These are phyloP conservation scores for Ophiodon elongatus DNA, from an alignment of 2,113 vertebrate species.

Conservation along the genomic window DNA sequence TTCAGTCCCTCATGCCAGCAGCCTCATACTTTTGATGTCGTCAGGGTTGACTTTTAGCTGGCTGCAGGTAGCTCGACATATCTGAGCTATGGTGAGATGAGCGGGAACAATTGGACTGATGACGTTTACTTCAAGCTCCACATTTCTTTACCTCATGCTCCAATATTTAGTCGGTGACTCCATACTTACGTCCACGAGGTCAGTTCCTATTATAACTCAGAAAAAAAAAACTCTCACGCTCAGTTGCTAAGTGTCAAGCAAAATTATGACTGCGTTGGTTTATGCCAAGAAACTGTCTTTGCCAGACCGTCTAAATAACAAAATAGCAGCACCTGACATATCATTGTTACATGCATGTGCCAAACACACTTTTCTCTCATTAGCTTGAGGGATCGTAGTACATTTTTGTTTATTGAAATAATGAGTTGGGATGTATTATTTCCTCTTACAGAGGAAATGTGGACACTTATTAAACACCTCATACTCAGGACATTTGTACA, in stretches of 20 bases:
- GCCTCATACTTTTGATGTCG: constrained; percentile 62
- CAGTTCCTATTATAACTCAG: constrained; percentile 68
- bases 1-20: constrained; percentile 59
- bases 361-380: constrained; percentile 80
- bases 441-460: constrained; percentile 76
- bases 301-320: constrained; percentile 71
- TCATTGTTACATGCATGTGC: constrained; percentile 68
- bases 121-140: constrained; percentile 36
- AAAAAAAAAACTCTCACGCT: constrained; percentile 64
- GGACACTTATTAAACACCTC: constrained; percentile 80
- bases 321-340: constrained; percentile 70
- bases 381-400: constrained; percentile 73
- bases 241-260: constrained; percentile 71
- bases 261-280: constrained; percentile 65
- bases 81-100: constrained; percentile 45
- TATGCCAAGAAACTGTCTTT: constrained; percentile 62
- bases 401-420: constrained; percentile 79
- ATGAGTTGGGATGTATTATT: constrained; percentile 79
- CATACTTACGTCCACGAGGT: constrained; percentile 58
- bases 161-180: constrained; percentile 57
- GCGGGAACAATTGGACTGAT: constrained; percentile 49
- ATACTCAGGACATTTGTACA: constrained; percentile 56
- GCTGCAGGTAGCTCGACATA: constrained; percentile 50
- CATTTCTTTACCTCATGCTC: constrained; percentile 58
- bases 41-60: constrained; percentile 42